Conservation (phyloP, 2,888 invertebrate genomes). For the Andrena dorsata region DNA sequence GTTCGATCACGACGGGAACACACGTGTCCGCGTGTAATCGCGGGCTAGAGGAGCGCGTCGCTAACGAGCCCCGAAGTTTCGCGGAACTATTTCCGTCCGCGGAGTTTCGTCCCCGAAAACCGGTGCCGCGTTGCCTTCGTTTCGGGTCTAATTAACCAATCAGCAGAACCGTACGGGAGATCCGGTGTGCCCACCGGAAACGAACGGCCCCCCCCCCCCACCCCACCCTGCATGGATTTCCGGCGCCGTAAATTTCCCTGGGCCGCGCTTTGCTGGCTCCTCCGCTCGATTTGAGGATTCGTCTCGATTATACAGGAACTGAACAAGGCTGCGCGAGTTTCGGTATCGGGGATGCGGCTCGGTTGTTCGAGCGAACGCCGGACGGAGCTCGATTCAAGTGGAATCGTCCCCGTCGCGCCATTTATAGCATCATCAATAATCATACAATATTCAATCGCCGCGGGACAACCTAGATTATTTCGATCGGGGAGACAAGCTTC, state of each 20-base stretch:
- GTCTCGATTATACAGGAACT: conserved; percentile 37
- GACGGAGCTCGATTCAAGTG: neutral
- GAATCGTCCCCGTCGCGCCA: no score
- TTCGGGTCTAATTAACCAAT: conserved; percentile 75
- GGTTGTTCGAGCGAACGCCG: neutral
- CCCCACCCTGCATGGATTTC: conserved; percentile 68
- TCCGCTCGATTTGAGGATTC: conserved; percentile 57
- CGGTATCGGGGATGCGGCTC: neutral
- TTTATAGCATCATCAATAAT: no score
- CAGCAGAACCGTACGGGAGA: conserved; percentile 60
- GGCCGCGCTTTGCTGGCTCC: conserved; percentile 34
- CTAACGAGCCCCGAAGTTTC: conserved; percentile 61
- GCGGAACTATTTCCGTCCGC: conserved; percentile 51
- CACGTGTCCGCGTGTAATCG: conserved; percentile 26
- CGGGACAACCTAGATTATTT: no score
- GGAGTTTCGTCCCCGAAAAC: conserved; percentile 28
- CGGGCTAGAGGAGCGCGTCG: conserved; percentile 22
- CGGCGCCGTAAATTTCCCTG: conserved; percentile 67
- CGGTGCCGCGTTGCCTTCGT: conserved; percentile 14
- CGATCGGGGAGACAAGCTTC: neutral
- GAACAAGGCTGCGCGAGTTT: conserved; percentile 24
- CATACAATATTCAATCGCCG: no score
- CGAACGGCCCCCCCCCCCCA: conserved; percentile 66
- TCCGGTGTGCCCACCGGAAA: conserved; percentile 44
- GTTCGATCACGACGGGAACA: conserved; percentile 1